Conservation (phyloP, 2,888 invertebrate species). For the Dysmachus trigonus region DNA sequence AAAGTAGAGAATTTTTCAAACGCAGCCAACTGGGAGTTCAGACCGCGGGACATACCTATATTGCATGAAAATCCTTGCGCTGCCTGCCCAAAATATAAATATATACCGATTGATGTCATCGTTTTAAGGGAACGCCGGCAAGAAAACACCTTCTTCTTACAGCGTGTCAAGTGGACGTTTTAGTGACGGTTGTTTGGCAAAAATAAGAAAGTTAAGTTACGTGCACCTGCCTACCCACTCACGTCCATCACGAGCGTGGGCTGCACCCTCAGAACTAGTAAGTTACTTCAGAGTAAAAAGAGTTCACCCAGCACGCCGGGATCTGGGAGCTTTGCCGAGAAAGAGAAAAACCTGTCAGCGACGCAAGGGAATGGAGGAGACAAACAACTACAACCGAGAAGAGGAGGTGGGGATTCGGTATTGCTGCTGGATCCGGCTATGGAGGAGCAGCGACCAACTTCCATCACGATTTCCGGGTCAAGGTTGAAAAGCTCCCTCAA, state of each 20-base stretch:
- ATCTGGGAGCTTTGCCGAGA: background rate
- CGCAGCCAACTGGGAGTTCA: background rate
- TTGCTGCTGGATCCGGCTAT: background rate
- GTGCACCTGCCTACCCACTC: background rate
- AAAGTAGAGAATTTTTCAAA: background rate
- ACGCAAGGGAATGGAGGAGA: background rate
- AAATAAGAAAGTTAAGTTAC: background rate
- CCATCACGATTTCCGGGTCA: slow-evolving; percentile 31
- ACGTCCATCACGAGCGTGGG: background rate
- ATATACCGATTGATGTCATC: background rate
- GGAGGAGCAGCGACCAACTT: background rate
- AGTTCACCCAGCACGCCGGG: background rate
- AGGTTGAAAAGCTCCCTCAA: slow-evolving; percentile 18
- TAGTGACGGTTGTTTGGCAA: background rate
- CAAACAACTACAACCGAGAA: background rate
- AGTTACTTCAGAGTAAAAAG: background rate
- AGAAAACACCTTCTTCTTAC: background rate
- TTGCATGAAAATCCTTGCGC: background rate
- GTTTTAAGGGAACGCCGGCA: background rate
- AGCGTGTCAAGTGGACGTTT: background rate
- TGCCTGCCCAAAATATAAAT: background rate
- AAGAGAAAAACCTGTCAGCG: background rate
- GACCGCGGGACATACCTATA: background rate
- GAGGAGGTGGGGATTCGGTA: background rate
- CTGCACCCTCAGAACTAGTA: background rate